These are phyloP conservation scores for Diadophis punctatus DNA, from an alignment of 2,113 vertebrate species.

Conservation along the genomic window DNA sequence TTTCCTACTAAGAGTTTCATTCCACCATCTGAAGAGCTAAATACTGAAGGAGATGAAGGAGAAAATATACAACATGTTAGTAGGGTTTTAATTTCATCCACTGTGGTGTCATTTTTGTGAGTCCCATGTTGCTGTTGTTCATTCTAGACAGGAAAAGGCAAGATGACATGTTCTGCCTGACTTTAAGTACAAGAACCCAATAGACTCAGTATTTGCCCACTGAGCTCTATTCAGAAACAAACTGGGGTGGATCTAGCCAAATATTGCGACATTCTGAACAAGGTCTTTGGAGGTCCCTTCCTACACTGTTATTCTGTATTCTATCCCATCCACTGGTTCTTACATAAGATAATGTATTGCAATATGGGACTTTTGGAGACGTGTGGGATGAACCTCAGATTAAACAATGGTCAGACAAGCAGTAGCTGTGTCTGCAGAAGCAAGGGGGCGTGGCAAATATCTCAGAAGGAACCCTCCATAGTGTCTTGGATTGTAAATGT, in stretches of 20 bases:
- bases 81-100: background rate
- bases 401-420: background rate
- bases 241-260: too few species aligned
- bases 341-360: background rate
- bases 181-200: too few species aligned
- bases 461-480: background rate
- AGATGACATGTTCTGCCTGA: too few species aligned
- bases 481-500: background rate
- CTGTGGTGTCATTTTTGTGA: background rate
- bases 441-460: background rate
- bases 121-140: background rate
- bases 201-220: too few species aligned
- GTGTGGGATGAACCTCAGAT: background rate
- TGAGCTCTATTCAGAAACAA: too few species aligned
- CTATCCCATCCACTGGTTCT: background rate
- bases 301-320: too few species aligned
- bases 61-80: background rate
- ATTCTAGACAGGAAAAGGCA: too few species aligned
- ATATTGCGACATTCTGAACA: too few species aligned
- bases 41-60: background rate
- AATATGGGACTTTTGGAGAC: background rate
- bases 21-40: accelerated
- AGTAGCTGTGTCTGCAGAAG: background rate
- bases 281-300: too few species aligned
- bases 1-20: background rate